Conservation (phyloP, 2,113 vertebrate species). For the Tyto alba region DNA sequence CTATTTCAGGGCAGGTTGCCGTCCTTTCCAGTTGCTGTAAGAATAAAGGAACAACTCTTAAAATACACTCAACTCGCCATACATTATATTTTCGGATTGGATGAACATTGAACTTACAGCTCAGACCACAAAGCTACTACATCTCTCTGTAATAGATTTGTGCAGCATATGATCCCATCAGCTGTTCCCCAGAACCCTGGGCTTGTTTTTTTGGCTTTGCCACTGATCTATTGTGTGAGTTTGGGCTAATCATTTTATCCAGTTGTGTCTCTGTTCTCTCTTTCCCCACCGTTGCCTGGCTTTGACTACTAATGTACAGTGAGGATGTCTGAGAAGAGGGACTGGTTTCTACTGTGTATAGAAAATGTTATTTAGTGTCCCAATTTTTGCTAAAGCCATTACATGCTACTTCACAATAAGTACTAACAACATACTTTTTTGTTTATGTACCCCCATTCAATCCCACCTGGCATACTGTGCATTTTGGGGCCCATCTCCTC, state of each 20-base stretch:
- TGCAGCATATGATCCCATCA: slow-evolving; percentile 10
- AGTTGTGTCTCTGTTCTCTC: not conserved
- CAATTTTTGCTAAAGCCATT: not conserved
- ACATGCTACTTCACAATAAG: not conserved
- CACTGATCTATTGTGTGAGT: not conserved
- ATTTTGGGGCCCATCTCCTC: not conserved
- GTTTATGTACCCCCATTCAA: not conserved
- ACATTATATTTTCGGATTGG: not conserved
- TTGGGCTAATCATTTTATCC: slow-evolving; percentile 22
- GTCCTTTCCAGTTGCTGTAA: slow-evolving; percentile 59
- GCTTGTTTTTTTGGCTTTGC: slow-evolving; percentile 37
- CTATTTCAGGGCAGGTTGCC: slow-evolving; percentile 51
- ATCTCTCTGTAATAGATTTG: slow-evolving; percentile 46
- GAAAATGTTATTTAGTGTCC: not conserved
- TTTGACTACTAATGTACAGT: not conserved
- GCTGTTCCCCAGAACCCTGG: slow-evolving; percentile 4
- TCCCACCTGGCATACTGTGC: not conserved
- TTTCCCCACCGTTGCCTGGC: not conserved
- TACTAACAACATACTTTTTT: not conserved
- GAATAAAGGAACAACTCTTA: slow-evolving; percentile 62
- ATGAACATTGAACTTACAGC: slow-evolving; percentile 52
- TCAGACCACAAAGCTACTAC: slow-evolving; percentile 46
- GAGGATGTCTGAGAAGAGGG: not conserved
- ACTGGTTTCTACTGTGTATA: not conserved
- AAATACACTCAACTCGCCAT: slow-evolving; percentile 54